Evolutionary conservation across 2,888 invertebrate species (phyloP).

Genomic region (Crocallis elinguaria): DNA sequence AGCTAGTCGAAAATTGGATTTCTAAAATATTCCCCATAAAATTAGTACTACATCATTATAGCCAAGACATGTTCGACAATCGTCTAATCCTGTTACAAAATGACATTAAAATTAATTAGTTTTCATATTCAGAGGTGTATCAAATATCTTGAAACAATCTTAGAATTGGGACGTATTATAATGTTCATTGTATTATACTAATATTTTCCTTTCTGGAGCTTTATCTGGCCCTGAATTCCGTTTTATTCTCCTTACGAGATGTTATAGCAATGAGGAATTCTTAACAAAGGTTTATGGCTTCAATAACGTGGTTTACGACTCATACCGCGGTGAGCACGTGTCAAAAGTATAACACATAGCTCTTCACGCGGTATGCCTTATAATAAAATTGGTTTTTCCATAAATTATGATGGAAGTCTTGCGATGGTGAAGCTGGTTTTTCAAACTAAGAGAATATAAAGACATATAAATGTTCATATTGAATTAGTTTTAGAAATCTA

Average conservation of each 20-base stretch:
- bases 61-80: background rate
- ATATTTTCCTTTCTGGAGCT: conserved; percentile 50
- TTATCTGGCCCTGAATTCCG: conserved; percentile 46
- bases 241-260: conserved; percentile 61
- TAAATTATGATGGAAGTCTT: conserved; percentile 25
- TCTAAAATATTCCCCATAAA: background rate
- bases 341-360: conserved; percentile 58
- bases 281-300: conserved; percentile 74
- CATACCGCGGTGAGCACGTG: conserved; percentile 66
- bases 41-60: background rate
- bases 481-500: too few relatives aligned
- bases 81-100: background rate
- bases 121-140: conserved; percentile 27
- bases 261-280: conserved; percentile 71
- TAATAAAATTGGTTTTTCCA: conserved; percentile 48
- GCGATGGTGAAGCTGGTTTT: background rate
- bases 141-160: conserved; percentile 40
- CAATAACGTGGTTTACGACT: conserved; percentile 75
- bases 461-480: too few relatives aligned
- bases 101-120: conserved; percentile 9
- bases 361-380: conserved; percentile 32
- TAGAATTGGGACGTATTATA: conserved; percentile 45
- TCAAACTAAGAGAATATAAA: too few relatives aligned
- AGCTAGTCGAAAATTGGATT: too few relatives aligned
- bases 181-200: conserved; percentile 52